Evolutionary conservation across 2,113 vertebrate species (phyloP), one percentile per base, ranked within the genome.

Genomic region (Osmerus mordax): DNA sequence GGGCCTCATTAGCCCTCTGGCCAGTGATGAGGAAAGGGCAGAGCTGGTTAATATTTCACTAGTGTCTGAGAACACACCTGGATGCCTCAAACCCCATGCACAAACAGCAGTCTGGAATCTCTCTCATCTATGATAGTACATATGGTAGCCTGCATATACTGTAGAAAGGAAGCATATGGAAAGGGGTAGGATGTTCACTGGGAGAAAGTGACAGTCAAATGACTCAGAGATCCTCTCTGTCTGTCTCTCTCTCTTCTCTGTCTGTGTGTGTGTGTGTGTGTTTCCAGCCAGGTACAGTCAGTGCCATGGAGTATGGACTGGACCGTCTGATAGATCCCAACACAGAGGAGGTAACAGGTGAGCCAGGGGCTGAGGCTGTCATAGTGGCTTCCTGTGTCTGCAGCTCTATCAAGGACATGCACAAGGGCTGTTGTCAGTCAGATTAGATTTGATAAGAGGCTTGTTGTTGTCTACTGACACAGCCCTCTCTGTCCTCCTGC

Each of bases 321-420:
- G 90, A 98, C 41, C 91, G 96, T 0, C 92, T 91, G 41, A 89
- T 87, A 1, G 92, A 98, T 69, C 96, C 97, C 0, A 95, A 91
- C 79, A 89, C 90, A 83, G 89, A 86, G 0, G 93, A 96, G 97
- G 97, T 99, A 96, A 94, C 92, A 90, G 91, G 91, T 92, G 80
- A 87, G 90, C 71, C 12, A n/a, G 90, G 69, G 14, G 15, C 1
- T 21, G 7, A 79, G 60, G 29, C 23, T 53, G 56, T 67, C n/a
- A 65, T 13, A 19, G 25, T 28, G 25, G 28, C 62, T 3, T 51
- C 36, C 53, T 52, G 55, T 67, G 53, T 41, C 71, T 56, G 8
- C 75, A 78, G 74, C 80, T 66, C 51, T 32, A 71, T 73, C 79
- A 77, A 73, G 71, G 73, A 65, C 73, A 84, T 76, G 41, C 41